Evolutionary conservation across 2,888 invertebrate genomes (phyloP).

Genomic region (Nemapogon koenigi): DNA sequence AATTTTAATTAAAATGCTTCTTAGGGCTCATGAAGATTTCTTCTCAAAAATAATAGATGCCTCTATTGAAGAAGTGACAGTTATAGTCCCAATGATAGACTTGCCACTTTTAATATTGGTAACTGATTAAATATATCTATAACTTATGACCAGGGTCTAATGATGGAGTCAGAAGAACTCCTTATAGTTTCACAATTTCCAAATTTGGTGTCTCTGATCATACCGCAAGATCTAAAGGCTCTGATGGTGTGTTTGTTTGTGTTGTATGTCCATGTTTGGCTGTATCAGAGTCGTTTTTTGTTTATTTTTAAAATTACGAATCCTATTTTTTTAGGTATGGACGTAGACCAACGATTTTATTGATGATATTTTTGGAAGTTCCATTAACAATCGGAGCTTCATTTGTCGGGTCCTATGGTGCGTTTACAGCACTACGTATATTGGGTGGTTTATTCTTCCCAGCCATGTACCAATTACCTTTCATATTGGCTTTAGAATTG

Average conservation of each 20-base stretch:
- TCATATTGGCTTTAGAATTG: slow-evolving; percentile 69
- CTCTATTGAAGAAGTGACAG: too few species aligned
- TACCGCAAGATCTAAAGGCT: too few species aligned
- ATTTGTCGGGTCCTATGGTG: slow-evolving; percentile 65
- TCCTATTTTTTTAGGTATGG: slow-evolving; percentile 57
- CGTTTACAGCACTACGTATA: slow-evolving; percentile 64
- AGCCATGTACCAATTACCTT: slow-evolving; percentile 71
- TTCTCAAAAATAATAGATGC: too few species aligned
- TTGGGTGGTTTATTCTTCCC: slow-evolving; percentile 71
- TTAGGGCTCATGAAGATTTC: too few species aligned
- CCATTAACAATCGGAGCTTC: slow-evolving; percentile 67
- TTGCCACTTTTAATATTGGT: too few species aligned
- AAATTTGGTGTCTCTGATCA: too few species aligned
- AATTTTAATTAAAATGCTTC: too few species aligned
- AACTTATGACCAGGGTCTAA: too few species aligned
- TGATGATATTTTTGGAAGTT: slow-evolving; percentile 68
- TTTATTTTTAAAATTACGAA: neutral
- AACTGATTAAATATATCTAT: too few species aligned
- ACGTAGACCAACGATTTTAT: slow-evolving; percentile 66
- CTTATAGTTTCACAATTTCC: neutral
- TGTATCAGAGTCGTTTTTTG: neutral
- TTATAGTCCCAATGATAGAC: too few species aligned
- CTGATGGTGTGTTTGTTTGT: too few species aligned
- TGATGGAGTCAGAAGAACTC: too few species aligned
- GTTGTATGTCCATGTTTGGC: neutral